Base-by-base conservation (phyloP, 2,888 invertebrate species). In the Watsonalla binaria region DNA sequence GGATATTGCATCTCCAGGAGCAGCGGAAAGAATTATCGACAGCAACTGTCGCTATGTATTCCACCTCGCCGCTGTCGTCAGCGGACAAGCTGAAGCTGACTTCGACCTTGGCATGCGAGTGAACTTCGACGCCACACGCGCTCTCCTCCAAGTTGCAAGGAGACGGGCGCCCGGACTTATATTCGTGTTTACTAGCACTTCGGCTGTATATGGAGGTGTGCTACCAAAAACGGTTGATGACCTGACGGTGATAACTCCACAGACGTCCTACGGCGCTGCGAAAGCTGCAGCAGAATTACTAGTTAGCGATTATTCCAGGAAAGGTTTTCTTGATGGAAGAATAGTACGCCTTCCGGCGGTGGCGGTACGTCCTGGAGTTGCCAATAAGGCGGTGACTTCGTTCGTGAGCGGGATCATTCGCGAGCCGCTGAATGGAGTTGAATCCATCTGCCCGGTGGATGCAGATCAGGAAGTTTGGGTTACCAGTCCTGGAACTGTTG, bases 21-120 rank as follows among this genome's bases (percentile, higher is more conserved):
- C 78, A 15, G 77, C 80, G 5, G 73, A 69, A 2, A 54, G 51
- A 0, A 68, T 84, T 0, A 62, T 86, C 6, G 61, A 68, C 6
- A n/a, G 65, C n/a, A 66, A 70, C 14, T 69, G 72, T 45, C 74
- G 75, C 53, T 70, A 80, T 7, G 50, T 88, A 13, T 83, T 86
- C 59, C 90, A 90, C 56, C 71, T 90, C 2, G 89, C 89, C 2
- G 89, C 90, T 14, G 67, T 85, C 8, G 87, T 90, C 33, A 89
- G 88, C 56, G 89, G 90, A 0, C 78, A 78, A 47, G 85, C 89
- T 8, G 90, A 90, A 70, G 67, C 63, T 0, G 82, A 89, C 56
- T 84, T 88, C 54, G 85, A 89, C 8, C 70, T 83, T 5, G 90
- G 89, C 2, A 57, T 86, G 50, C 72, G 71, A 52, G 82, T 84